A percentile compares a stretch with the other conserved stretches of the same genome.
Evolutionary conservation across 2,888 invertebrate genomes (phyloP).

Genomic region (Melanchra persicariae): DNA sequence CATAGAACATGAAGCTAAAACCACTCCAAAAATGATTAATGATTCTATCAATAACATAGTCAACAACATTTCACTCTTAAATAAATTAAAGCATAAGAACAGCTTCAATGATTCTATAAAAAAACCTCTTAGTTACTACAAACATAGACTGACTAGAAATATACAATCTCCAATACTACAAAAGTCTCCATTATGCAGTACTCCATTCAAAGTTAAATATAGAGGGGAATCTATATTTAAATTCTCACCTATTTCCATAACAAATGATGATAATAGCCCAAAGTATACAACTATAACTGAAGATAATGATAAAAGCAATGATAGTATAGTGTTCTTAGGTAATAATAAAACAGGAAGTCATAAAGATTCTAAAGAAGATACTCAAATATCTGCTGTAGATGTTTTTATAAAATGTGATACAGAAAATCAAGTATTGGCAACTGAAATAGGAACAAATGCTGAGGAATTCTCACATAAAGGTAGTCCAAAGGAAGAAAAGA

Average conservation of each 20-base stretch:
- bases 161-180: conserved; percentile 69
- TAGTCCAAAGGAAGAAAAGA: conserved; percentile 12
- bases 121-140: conserved; percentile 52
- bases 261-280: conserved; percentile 67
- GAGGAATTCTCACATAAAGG: conserved; percentile 13
- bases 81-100: conserved; percentile 67
- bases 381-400: background rate
- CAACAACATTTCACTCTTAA: conserved; percentile 76
- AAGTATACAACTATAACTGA: conserved; percentile 67
- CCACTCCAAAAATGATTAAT: conserved; percentile 69
- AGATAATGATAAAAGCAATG: conserved; percentile 65
- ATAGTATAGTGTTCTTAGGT: conserved; percentile 64
- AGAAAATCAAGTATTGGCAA: conserved; percentile 1
- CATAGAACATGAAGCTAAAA: conserved; percentile 76
- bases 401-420: conserved; percentile 21
- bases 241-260: conserved; percentile 81
- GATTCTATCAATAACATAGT: conserved; percentile 83
- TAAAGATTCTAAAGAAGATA: conserved; percentile 39
- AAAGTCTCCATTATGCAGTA: conserved; percentile 83
- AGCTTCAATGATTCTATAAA: conserved; percentile 65
- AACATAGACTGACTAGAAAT: conserved; percentile 72
- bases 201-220: conserved; percentile 83
- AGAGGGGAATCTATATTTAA: conserved; percentile 84
- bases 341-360: conserved; percentile 48
- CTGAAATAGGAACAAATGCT: conserved; percentile 5